Conservation (phyloP, 2,888 invertebrate genomes). For the Chymomyza fuscimana region DNA sequence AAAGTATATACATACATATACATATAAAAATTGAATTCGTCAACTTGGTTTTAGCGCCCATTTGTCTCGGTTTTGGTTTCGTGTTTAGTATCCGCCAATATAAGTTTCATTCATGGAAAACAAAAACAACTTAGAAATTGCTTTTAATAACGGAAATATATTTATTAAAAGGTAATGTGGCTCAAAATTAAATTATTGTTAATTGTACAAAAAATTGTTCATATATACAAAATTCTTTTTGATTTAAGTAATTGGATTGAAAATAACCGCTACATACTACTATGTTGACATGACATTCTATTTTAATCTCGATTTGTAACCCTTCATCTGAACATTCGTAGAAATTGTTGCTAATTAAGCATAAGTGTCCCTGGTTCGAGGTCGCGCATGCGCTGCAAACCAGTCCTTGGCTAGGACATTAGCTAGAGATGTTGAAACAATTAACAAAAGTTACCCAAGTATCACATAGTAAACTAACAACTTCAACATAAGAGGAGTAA, state of each 20-base stretch:
- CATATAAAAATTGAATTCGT: slow-evolving; percentile 9
- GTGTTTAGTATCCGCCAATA: slow-evolving; percentile 31
- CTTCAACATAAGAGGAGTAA: no score
- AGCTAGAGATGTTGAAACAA: not conserved
- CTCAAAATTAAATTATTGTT: slow-evolving; percentile 28
- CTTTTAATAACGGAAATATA: slow-evolving; percentile 80
- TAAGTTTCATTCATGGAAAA: slow-evolving; percentile 79
- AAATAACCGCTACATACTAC: not conserved
- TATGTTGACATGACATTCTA: not conserved
- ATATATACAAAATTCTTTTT: slow-evolving; percentile 20
- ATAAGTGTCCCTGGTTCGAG: not conserved
- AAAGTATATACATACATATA: not conserved
- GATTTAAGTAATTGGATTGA: not conserved
- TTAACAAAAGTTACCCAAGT: no score
- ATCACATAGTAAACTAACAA: no score
- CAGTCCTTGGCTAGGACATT: not conserved
- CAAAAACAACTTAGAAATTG: slow-evolving; percentile 79
- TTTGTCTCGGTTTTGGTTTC: slow-evolving; percentile 25
- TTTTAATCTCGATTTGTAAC: not conserved
- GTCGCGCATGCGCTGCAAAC: not conserved
- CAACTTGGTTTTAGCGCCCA: slow-evolving; percentile 55
- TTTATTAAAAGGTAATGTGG: slow-evolving; percentile 78
- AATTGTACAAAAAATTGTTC: slow-evolving; percentile 26
- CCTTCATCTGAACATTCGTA: not conserved
- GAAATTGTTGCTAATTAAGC: no score